Evolutionary conservation across 1,140 invertebrate species (phyloP), one percentile per base, ranked within the genome.

Genomic region (Drosophila pseudoananassae): DNA sequence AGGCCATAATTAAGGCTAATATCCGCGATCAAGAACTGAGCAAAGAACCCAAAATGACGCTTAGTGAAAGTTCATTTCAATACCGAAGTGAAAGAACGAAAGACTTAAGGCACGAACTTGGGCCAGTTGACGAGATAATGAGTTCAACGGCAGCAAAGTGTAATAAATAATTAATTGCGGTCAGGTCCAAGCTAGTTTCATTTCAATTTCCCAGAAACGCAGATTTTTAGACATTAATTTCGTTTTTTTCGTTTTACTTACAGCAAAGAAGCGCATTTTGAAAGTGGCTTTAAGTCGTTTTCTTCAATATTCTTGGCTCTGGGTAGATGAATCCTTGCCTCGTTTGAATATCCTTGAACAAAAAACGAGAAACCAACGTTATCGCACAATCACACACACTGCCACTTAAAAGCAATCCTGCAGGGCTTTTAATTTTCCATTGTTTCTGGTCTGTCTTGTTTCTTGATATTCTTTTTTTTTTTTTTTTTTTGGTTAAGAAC

Each of bases 61-160:
- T 76, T 57, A 77, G 74, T 76, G 74, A 77, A 77, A 77, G 74
- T 77, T 69, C 51, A 56, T 69, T 59, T 47, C 59, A 54, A 56
- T 55, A 52, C 52, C 33, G 47, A 76, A 77, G 72, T 66, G 69
- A 76, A 75, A 76, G 33, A 77, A 76, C 58, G 54, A 76, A 76
- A 64, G 75, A 78, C 76, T 77, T 15, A 78, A 79, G 83, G 36
- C 83, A 87, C 83, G 53, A 87, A 88, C 83, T 73, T 79, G 71
- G 45, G 71, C 55, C 83, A 70, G 45, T 72, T 82, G 63, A 54
- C 40, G 31, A 47, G 25, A 55, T 55, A 82, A 87, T 78, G 75
- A 73, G 78, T 76, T 83, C 75, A 85, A 57, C 61, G 46, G 50
- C 58, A 55, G 50, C 76, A 66, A 53, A 33, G 27, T 25, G 66